Evolutionary conservation across 2,797 vertebrate genomes (phyloP), one percentile per base, ranked within the genome.

Genomic region (Myotis vivesi): DNA sequence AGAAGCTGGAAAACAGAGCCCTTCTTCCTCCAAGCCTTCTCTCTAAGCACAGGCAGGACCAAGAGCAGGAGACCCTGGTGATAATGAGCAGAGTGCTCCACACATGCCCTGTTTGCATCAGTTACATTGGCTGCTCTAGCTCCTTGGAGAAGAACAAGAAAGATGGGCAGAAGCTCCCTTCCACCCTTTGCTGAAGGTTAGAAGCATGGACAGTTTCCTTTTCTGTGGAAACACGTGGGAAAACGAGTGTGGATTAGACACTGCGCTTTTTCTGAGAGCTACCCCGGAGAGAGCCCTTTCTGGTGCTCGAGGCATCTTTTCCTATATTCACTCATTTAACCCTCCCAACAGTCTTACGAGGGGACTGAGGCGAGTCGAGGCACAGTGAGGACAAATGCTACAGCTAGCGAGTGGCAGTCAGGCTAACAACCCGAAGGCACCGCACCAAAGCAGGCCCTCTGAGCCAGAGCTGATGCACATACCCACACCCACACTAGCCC

Each of bases 271-370:
- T 9, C 8, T 4, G 6, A 51, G 28, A 15, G 22, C 7, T 19
- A 16, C 28, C 12, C 2, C 2, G 36, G 22, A 28, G 1, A 0
- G 0, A 83, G 71, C 23, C 46, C 19, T 69, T 33, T n/a, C 11
- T 16, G 19, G 10, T 12, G 11, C 25, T 84, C 30, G 3, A 17
- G 36, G 30, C 3, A 4, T 16, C 64, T 11, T 64, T 28, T n/a
- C 19, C 19, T 6, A 30, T 30, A 8, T 8, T 77, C 49, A 38
- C 33, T 85, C 36, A 25, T 38, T 64, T 41, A 30, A 11, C 5
- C 9, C 23, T 59, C 53, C 53, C 6, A 51, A 33, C 4, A 30
- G 2, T 36, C 46, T 71, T 4, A 23, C 0, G 0, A 25, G 13
- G 46, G 38, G 23, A 4, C 4, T 16, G 2, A 13, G 20, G 28